Evolutionary conservation across 2,888 invertebrate genomes (phyloP).

Genomic region (Cantharis lateralis): DNA sequence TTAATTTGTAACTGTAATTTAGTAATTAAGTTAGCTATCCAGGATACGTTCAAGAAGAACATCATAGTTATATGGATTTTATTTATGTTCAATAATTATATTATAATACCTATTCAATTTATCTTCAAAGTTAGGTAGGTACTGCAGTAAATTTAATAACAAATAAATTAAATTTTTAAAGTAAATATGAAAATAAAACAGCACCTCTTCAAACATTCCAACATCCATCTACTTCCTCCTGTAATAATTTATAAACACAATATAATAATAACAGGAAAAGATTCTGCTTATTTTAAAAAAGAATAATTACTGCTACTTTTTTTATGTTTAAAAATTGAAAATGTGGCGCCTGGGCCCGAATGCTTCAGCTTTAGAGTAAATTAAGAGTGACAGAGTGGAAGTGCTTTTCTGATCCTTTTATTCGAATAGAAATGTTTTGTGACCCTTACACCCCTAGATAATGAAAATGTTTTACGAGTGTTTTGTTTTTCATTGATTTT

Average conservation of each 20-base stretch:
- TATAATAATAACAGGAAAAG: slow-evolving; percentile 5
- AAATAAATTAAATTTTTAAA: background rate
- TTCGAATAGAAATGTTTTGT: slow-evolving; percentile 28
- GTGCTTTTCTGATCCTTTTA: slow-evolving; percentile 28
- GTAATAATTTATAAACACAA: background rate
- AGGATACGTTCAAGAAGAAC: no score
- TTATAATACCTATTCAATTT: background rate
- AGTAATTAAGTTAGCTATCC: no score
- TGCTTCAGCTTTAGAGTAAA: slow-evolving; percentile 18
- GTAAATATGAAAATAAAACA: background rate
- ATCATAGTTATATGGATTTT: no score
- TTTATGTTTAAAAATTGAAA: slow-evolving; percentile 13
- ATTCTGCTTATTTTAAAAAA: slow-evolving; percentile 19
- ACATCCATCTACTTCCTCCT: background rate
- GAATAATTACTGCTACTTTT: slow-evolving; percentile 6
- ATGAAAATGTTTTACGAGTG: slow-evolving; percentile 24
- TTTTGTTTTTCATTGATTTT: background rate
- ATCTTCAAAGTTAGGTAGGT: background rate
- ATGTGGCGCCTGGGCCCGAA: slow-evolving; percentile 20
- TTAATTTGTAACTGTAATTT: no score
- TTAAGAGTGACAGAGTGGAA: slow-evolving; percentile 30
- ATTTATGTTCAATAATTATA: no score
- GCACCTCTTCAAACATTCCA: background rate
- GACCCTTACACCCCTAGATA: slow-evolving; percentile 27
- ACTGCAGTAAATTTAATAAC: background rate